Evolutionary conservation across 2,888 invertebrate species (phyloP), one percentile per base, ranked within the genome.

Genomic region (Spisula subtruncata): DNA sequence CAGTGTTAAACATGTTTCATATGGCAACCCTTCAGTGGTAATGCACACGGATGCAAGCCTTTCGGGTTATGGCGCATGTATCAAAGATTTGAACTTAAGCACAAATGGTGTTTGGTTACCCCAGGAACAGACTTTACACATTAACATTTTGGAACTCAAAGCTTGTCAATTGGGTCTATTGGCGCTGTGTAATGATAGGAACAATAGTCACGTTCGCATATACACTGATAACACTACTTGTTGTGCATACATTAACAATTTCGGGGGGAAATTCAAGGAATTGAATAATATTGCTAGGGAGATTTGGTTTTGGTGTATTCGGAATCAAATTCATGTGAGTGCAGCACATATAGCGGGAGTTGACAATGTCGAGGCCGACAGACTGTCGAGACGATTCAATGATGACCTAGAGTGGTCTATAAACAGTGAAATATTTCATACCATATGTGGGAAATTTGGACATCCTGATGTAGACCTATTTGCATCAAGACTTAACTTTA

Each of bases 381-480:
- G 71, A 16, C 32, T 89, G 20, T 91, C 90, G 0, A 81, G 91
- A 35, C 60, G 56, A 54, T 32, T 89, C 5, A 92, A 90, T 83
- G 88, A 89, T 56, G 92, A 91, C 66, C n/a, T 87, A 29, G 91
- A 91, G 82, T 90, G 92, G 92, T 32, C 87, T 4, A 10, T 92
- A 20, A 25, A 81, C 18, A 1, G 48, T 16, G n/a, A 60, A 18
- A 66, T 86, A 12, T 89, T 91, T 60, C 0, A 81, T 8, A 2
- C 25, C 46, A 81, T 90, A 56, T 8, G 20, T 1, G n/a, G 4
- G 6, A 18, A 18, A 12, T 85, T 56, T 20, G 75, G 41, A 0
- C 8, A 16, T 0, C 12, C 60, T 48, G 10, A 32, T 1, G 48
- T 91, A 32, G 91, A 92, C 46, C 29, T 92, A 18, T 92, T 91